Conservation (phyloP, 1,140 invertebrate species). For the Macrostomum lignano region DNA sequence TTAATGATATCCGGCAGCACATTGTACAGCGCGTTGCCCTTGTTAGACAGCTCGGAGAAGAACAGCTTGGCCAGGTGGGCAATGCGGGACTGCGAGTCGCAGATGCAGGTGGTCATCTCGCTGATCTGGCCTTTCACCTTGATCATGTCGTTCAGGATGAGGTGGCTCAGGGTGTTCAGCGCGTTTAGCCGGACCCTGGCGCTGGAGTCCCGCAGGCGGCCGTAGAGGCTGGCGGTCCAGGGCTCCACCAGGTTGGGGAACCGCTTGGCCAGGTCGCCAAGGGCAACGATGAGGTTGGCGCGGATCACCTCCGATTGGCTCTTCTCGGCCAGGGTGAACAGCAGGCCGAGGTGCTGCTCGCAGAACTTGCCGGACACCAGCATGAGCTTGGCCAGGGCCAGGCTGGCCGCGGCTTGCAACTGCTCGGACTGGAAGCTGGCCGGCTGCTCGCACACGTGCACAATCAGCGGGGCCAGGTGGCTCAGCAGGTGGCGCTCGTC, state of each 20-base stretch:
- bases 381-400: constrained; percentile 55
- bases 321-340: constrained; percentile 56
- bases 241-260: constrained; percentile 73
- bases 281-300: constrained; percentile 50
- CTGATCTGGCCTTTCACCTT: constrained; percentile 64
- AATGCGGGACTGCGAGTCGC: constrained; percentile 43
- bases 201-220: constrained; percentile 43
- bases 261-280: constrained; percentile 52
- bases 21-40: constrained; percentile 68
- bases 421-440: constrained; percentile 30
- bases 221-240: constrained; percentile 59
- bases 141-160: constrained; percentile 77
- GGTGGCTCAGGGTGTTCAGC: constrained; percentile 50
- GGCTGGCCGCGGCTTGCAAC: constrained; percentile 40
- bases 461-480: constrained; percentile 26
- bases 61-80: constrained; percentile 42
- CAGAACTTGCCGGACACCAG: constrained; percentile 31
- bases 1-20: constrained; percentile 74
- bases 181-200: constrained; percentile 45
- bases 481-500: constrained; percentile 25
- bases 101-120: constrained; percentile 56
- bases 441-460: constrained; percentile 18
- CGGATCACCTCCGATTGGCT: constrained; percentile 41
- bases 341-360: constrained; percentile 35
- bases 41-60: constrained; percentile 53